Conservation (phyloP, 2,888 invertebrate genomes). For the Schrankia costaestrigalis region DNA sequence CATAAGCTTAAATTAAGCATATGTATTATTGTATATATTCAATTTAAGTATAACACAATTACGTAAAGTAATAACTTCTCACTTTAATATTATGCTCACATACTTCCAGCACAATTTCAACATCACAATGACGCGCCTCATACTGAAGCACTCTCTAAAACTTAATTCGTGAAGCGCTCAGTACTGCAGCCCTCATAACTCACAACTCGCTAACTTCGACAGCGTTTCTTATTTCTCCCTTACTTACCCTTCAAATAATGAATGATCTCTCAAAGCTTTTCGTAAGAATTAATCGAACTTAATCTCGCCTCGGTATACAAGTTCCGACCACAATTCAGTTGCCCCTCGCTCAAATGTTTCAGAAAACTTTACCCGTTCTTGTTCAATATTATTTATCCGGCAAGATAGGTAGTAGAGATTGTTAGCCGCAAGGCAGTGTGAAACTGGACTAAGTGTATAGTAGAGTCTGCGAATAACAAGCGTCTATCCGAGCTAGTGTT, state of each 20-base stretch:
- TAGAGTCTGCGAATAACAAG: constrained; percentile 7
- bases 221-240: constrained; percentile 12
- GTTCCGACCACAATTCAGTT: not conserved
- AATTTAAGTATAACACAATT: no score
- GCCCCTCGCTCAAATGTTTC: no score
- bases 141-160: constrained; percentile 13
- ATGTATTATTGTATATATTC: no score
- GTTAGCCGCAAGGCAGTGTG: not conserved
- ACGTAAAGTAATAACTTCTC: no score
- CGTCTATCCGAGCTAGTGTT: constrained; percentile 12
- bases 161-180: constrained; percentile 6
- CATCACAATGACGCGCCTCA: constrained; percentile 1
- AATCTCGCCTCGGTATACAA: not conserved
- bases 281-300: not conserved
- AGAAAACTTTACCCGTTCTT: no score
- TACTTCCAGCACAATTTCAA: constrained; percentile 1
- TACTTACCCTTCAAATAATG: constrained; percentile 16
- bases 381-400: no score
- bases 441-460: not conserved
- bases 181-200: constrained; percentile 12
- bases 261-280: constrained; percentile 8
- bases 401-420: no score
- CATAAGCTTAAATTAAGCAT: no score
- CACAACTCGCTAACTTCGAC: constrained; percentile 7
- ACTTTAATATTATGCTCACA: no score